Conservation (phyloP, 1,140 invertebrate genomes). For the Aphis craccivora region DNA sequence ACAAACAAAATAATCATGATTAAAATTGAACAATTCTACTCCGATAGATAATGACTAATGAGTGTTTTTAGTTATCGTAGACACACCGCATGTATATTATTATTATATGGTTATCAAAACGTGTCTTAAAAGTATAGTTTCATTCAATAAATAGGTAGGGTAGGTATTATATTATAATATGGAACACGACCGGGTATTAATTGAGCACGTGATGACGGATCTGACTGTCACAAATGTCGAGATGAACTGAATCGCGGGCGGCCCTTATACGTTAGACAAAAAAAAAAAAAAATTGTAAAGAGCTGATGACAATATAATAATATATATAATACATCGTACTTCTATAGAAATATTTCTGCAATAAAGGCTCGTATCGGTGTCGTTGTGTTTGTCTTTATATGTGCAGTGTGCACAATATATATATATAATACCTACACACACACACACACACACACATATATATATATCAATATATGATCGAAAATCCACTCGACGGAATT, state of each 20-base stretch:
- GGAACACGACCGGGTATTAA: neutral
- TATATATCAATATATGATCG: neutral
- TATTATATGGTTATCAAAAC: neutral
- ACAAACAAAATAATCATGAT: neutral
- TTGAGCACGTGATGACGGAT: neutral
- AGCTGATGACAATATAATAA: neutral
- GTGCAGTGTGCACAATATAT: too few species aligned
- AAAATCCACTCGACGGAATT: neutral
- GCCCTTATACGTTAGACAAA: neutral
- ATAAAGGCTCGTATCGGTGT: neutral
- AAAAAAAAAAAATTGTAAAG: neutral
- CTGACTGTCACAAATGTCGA: neutral
- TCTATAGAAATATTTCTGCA: neutral
- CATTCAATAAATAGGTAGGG: neutral
- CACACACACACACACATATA: too few species aligned
- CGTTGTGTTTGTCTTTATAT: neutral
- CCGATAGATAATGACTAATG: neutral
- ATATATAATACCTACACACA: too few species aligned
- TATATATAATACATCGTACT: neutral
- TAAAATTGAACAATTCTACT: neutral
- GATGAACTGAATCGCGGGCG: neutral
- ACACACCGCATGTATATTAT: neutral
- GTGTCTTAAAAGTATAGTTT: neutral
- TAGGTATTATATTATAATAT: neutral
- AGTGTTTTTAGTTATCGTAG: neutral